phyloP scores from a whole-genome alignment of 2,113 vertebrate species.

The Serinus canaria region DNA sequence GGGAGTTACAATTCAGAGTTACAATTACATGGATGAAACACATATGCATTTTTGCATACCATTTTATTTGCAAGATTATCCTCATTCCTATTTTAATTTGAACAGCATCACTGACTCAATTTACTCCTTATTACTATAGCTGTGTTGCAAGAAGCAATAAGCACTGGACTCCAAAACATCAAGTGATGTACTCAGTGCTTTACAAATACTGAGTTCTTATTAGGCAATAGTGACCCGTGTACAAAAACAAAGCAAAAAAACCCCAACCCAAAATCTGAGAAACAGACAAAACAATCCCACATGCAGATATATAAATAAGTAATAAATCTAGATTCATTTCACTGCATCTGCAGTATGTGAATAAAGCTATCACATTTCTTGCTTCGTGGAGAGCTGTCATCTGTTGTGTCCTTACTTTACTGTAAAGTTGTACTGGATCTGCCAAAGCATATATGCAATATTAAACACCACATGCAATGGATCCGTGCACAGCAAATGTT shows the following conservation, averaged over 20 bases:
- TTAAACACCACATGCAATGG: conserved; percentile 19
- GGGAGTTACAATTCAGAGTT: neutral
- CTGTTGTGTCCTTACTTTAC: conserved; percentile 4
- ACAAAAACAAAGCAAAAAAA: neutral
- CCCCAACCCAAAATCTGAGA: neutral
- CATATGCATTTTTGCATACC: neutral
- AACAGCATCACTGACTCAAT: neutral
- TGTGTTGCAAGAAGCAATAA: neutral
- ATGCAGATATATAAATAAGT: neutral
- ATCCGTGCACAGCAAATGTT: neutral
- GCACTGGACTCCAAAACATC: neutral
- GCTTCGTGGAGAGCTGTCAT: neutral
- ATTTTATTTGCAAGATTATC: neutral
- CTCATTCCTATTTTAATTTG: neutral
- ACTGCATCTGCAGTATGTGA: neutral
- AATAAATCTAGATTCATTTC: neutral
- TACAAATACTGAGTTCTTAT: neutral
- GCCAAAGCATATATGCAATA: conserved; percentile 16
- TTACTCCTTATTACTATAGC: neutral
- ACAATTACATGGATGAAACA: neutral
- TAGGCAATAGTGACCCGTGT: neutral
- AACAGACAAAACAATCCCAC: neutral
- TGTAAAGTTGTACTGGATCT: conserved; percentile 11
- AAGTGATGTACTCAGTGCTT: neutral
- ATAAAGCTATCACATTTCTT: neutral